These are phyloP conservation scores for Nymphalis c-album DNA, from an alignment of 2,888 invertebrate species.

Conservation along the genomic window DNA sequence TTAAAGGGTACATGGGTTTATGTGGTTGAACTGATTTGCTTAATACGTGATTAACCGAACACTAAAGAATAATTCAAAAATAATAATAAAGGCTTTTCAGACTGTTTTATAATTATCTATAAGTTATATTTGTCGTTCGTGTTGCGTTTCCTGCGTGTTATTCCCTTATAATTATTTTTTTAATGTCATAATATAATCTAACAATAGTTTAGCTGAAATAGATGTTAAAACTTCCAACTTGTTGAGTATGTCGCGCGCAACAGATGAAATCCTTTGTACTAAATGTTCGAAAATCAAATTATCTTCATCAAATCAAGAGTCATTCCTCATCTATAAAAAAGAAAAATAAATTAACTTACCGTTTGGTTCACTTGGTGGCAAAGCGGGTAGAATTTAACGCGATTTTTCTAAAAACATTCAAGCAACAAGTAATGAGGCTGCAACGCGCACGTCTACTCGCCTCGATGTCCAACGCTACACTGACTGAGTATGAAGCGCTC, in stretches of 20 bases:
- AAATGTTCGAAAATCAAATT: not conserved
- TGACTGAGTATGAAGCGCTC: conserved; percentile 39
- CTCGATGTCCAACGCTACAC: conserved; percentile 40
- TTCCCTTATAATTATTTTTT: not conserved
- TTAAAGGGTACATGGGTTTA: no score
- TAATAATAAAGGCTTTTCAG: no score
- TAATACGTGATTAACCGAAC: no score
- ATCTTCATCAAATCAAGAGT: no score
- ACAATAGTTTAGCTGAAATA: conserved; percentile 10
- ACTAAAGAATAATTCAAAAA: no score
- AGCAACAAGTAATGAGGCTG: conserved; percentile 2
- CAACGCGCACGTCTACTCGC: conserved; percentile 34
- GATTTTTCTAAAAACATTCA: conserved; percentile 35
- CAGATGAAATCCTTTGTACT: conserved; percentile 54
- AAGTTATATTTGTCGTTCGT: not conserved
- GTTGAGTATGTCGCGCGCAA: conserved; percentile 64
- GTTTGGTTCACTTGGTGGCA: not conserved
- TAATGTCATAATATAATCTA: not conserved
- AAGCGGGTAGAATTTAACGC: conserved; percentile 19
- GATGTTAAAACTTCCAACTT: conserved; percentile 49
- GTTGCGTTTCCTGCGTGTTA: not conserved
- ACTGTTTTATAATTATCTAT: no score
- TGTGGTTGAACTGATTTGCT: no score
- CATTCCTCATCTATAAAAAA: not conserved
- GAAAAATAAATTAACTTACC: conserved; percentile 22